Evolutionary conservation across 2,797 vertebrate genomes (phyloP).

Genomic region (Catharus ustulatus): DNA sequence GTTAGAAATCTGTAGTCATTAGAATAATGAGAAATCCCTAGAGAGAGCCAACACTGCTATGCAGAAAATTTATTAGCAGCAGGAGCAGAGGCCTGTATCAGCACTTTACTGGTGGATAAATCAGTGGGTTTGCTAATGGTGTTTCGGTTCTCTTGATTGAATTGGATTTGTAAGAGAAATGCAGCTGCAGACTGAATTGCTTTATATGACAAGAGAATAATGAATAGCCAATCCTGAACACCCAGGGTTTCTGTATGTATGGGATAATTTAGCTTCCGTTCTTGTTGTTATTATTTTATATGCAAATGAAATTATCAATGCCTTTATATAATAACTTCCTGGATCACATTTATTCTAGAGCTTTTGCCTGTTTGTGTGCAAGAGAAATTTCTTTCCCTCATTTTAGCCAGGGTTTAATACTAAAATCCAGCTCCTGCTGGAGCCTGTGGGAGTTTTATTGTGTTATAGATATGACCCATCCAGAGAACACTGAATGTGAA

Average conservation of each 20-base stretch:
- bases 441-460: background rate
- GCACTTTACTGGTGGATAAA: constrained; percentile 53
- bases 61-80: constrained; percentile 52
- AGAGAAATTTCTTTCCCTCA: background rate
- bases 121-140: constrained; percentile 59
- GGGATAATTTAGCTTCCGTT: constrained; percentile 37
- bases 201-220: constrained; percentile 56
- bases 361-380: background rate
- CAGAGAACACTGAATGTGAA: background rate
- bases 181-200: constrained; percentile 63
- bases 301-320: constrained; percentile 55
- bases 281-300: constrained; percentile 56
- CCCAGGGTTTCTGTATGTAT: constrained; percentile 18
- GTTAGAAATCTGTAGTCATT: constrained; percentile 20
- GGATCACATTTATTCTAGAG: constrained; percentile 36
- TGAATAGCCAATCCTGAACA: constrained; percentile 37
- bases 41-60: background rate
- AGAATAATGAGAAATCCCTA: constrained; percentile 32
- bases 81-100: constrained; percentile 53
- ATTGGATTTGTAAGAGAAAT: constrained; percentile 61
- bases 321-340: constrained; percentile 44
- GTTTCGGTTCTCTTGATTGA: constrained; percentile 62
- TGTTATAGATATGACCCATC: background rate
- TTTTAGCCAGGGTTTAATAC: constrained; percentile 2
- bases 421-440: constrained; percentile 8